Evolutionary conservation across 2,113 vertebrate genomes (phyloP).

Genomic region (Mungos mungo): DNA sequence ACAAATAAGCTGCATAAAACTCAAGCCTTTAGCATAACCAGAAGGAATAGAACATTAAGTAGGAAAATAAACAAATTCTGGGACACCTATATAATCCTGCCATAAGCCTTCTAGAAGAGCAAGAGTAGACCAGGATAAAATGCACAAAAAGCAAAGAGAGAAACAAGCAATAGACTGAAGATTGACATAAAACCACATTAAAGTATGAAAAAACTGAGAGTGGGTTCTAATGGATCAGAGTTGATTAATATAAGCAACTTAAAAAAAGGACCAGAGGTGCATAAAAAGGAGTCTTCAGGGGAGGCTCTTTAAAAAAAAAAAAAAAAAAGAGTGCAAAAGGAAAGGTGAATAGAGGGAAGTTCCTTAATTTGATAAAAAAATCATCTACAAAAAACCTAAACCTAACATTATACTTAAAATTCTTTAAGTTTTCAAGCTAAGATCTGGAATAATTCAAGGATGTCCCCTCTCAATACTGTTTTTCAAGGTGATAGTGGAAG

Average conservation of each 20-base stretch:
- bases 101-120: not conserved
- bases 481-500: not conserved
- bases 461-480: not conserved
- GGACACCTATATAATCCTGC: not conserved
- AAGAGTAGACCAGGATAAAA: not conserved
- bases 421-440: not conserved
- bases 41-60: not conserved
- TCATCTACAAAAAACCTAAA: not conserved
- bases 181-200: not conserved
- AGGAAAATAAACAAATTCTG: not conserved
- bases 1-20: not conserved
- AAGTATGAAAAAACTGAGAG: not conserved
- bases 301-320: not conserved
- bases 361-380: not conserved
- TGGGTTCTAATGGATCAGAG: not conserved
- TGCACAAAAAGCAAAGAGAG: not conserved
- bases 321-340: not conserved
- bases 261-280: not conserved
- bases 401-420: not conserved
- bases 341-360: not conserved
- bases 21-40: not conserved
- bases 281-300: not conserved
- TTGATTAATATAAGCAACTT: not conserved
- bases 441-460: not conserved
- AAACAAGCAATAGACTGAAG: not conserved